These are phyloP conservation scores for Mustela nigripes DNA, from an alignment of 2,113 vertebrate genomes.

Conservation along the genomic window DNA sequence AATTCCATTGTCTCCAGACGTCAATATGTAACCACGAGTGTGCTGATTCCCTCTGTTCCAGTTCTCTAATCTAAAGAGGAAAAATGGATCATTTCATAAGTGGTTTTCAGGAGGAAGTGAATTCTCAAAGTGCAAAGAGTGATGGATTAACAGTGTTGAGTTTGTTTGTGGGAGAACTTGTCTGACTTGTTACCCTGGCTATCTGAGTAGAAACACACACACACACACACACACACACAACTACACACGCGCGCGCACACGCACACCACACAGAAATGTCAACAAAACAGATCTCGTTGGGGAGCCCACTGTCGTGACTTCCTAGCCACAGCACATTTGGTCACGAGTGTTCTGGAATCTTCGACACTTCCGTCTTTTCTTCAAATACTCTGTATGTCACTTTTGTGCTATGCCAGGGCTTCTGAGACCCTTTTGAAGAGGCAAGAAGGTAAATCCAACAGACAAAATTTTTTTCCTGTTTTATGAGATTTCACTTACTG, in stretches of 20 bases:
- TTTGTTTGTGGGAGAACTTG: slow-evolving; percentile 60
- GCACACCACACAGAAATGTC: neutral
- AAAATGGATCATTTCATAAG: slow-evolving; percentile 62
- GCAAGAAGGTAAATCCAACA: slow-evolving; percentile 20
- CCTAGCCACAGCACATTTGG: neutral
- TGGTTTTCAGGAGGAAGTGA: slow-evolving; percentile 53
- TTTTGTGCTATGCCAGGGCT: neutral
- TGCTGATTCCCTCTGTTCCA: neutral
- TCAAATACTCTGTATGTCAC: neutral
- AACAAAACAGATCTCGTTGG: neutral
- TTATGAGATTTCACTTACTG: neutral
- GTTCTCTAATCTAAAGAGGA: slow-evolving; percentile 34
- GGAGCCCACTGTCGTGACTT: neutral
- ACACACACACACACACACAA: neutral
- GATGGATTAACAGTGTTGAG: slow-evolving; percentile 39
- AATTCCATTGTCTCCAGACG: neutral
- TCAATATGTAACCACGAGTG: neutral
- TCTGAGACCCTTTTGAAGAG: slow-evolving; percentile 12
- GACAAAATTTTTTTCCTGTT: neutral
- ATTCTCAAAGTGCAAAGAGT: slow-evolving; percentile 26
- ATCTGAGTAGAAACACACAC: neutral
- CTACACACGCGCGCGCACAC: neutral
- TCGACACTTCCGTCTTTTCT: neutral
- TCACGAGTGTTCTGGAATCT: neutral
- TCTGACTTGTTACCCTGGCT: slow-evolving; percentile 4